Evolutionary conservation across 2,888 invertebrate species (phyloP).

Genomic region (Diarsia brunnea): DNA sequence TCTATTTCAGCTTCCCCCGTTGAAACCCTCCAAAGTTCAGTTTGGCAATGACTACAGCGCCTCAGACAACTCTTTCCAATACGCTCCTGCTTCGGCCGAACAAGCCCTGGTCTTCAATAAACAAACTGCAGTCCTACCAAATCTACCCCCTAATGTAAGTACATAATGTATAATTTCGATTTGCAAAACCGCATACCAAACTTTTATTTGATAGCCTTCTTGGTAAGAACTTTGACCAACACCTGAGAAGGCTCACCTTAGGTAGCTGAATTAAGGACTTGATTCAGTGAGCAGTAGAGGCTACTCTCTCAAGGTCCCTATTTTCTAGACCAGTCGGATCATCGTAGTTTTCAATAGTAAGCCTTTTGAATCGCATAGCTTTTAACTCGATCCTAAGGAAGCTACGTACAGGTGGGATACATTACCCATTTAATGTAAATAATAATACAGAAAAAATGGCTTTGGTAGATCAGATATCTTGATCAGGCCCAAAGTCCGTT

Average conservation of each 20-base stretch:
- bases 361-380: background rate
- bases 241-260: background rate
- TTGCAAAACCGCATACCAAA: background rate
- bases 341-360: background rate
- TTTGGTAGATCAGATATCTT: background rate
- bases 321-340: background rate
- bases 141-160: conserved; percentile 29
- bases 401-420: too few relatives aligned
- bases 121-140: background rate
- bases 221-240: background rate
- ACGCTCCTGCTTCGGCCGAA: conserved; percentile 20
- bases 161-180: background rate
- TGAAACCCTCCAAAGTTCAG: background rate
- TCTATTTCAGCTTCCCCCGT: conserved; percentile 20
- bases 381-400: too few relatives aligned
- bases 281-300: background rate
- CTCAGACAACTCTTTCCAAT: conserved; percentile 23
- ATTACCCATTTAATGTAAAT: too few relatives aligned
- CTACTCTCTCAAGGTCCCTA: background rate
- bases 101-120: background rate
- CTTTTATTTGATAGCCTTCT: background rate
- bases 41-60: conserved; percentile 37
- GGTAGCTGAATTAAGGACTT: background rate
- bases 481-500: background rate
- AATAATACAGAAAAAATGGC: too few relatives aligned